These are phyloP conservation scores for Vollenhovia emeryi DNA, from an alignment of 1,140 invertebrate genomes.

Conservation along the genomic window DNA sequence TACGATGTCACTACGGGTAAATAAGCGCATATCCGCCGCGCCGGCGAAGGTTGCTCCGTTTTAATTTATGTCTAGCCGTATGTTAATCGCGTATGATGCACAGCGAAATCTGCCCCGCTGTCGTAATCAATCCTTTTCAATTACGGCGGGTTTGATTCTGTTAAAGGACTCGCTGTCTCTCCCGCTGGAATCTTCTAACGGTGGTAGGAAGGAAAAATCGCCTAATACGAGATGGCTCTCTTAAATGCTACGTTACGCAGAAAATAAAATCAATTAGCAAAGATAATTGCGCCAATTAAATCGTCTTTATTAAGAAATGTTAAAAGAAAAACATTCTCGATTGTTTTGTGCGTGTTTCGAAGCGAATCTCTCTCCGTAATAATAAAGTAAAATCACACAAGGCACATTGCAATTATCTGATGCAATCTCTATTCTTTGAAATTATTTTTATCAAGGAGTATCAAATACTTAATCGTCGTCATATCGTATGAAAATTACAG, in stretches of 20 bases:
- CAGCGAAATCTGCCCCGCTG: not conserved
- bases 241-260: not conserved
- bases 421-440: not conserved
- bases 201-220: not conserved
- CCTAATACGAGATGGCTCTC: not conserved
- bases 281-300: constrained; percentile 40
- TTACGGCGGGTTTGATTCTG: constrained; percentile 17
- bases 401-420: not conserved
- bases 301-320: constrained; percentile 1
- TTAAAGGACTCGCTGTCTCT: not conserved
- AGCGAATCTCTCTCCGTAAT: constrained; percentile 4
- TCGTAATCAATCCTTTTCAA: constrained; percentile 29
- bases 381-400: constrained; percentile 29
- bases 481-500: not conserved
- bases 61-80: constrained; percentile 36
- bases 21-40: constrained; percentile 46
- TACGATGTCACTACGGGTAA: constrained; percentile 79
- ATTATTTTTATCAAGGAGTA: not conserved
- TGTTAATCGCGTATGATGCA: constrained; percentile 5
- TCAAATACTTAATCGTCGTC: constrained; percentile 15
- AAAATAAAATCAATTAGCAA: constrained; percentile 11
- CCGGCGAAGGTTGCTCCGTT: constrained; percentile 20
- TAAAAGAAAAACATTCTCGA: not conserved
- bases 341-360: not conserved
- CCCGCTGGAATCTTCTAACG: not conserved